These are phyloP conservation scores for Siphamia tubifer DNA, from an alignment of 2,113 vertebrate species.

Conservation along the genomic window DNA sequence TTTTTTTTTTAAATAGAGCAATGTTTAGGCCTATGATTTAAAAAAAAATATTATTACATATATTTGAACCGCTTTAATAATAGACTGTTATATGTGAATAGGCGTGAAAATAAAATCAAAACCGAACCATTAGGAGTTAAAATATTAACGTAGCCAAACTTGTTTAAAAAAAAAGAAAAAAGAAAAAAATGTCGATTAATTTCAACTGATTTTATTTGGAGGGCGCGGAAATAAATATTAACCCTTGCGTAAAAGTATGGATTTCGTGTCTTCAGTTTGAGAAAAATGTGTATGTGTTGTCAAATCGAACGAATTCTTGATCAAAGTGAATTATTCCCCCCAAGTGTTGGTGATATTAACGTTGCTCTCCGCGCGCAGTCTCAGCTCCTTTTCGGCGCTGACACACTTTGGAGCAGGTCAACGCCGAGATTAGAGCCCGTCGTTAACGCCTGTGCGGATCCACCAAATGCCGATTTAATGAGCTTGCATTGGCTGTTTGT, in stretches of 20 bases:
- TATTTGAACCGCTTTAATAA: background rate
- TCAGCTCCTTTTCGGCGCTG: slow-evolving; percentile 41
- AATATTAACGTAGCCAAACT: background rate
- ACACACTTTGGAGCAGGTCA: slow-evolving; percentile 59
- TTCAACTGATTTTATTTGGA: background rate
- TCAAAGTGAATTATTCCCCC: too few species aligned
- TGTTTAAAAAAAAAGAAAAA: background rate
- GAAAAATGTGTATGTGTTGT: too few species aligned
- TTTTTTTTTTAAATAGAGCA: background rate
- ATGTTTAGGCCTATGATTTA: background rate
- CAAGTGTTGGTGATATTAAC: background rate
- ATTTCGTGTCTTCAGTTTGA: too few species aligned
- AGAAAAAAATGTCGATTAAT: background rate
- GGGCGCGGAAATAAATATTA: too few species aligned
- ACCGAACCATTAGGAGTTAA: background rate
- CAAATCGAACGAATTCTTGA: too few species aligned
- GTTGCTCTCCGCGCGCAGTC: too few species aligned
- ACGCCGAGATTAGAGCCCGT: slow-evolving; percentile 67
- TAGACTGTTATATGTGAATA: background rate
- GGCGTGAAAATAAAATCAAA: background rate
- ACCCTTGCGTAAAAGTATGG: background rate
- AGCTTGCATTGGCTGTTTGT: slow-evolving; percentile 68
- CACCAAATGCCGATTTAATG: slow-evolving; percentile 75
- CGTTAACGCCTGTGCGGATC: slow-evolving; percentile 65
- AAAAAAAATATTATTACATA: too few species aligned